Evolutionary conservation across 2,888 invertebrate genomes (phyloP), one percentile per base, ranked within the genome.

Genomic region (Nomada goodeniana): DNA sequence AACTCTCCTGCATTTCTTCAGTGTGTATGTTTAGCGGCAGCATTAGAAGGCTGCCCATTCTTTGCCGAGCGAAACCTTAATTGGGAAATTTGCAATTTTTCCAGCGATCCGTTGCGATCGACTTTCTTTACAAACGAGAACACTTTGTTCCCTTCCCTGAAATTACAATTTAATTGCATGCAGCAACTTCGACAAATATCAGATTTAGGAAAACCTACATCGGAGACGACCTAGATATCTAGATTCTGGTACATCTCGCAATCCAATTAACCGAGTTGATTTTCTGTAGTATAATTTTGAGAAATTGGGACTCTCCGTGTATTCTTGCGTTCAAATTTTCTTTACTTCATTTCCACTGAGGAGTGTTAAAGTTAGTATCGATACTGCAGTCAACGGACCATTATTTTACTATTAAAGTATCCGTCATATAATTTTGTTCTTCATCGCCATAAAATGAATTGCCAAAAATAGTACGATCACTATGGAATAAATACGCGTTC

Each of bases 221-320:
- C n/a, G 47, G 29, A n/a, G 70, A 11, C 20, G 70, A 70, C 60
- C 60, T 20, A 20, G 26, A 70, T 60, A 50, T 47, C 23, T 23
- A 42, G 55, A 69, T 69, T 55, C 36, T 57, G 68, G 42, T 69
- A 57, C 70, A 69, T 69, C 69, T 59, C 29, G 70, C 70, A 60
- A 70, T 70, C 60, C 70, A 70, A 70, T 70, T 70, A 70, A 70
- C 70, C 70, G 59, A 70, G 29, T 55, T 55, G 4, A 13, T 69
- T 69, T 57, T 69, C 42, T 69, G 18, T 47, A 13, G n/a, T 20
- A n/a, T 15, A 47, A 36, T 50, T 47, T 60, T 60, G 15, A 50
- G 15, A 36, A 36, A 70, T 26, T 60, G 26, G 42, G 23, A 26
- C 57, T 47, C 70, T 15, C 36, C 29, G 9, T 42, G 47, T 50